Conservation (phyloP, 2,113 vertebrate species). For the Sigmodon hispidus region DNA sequence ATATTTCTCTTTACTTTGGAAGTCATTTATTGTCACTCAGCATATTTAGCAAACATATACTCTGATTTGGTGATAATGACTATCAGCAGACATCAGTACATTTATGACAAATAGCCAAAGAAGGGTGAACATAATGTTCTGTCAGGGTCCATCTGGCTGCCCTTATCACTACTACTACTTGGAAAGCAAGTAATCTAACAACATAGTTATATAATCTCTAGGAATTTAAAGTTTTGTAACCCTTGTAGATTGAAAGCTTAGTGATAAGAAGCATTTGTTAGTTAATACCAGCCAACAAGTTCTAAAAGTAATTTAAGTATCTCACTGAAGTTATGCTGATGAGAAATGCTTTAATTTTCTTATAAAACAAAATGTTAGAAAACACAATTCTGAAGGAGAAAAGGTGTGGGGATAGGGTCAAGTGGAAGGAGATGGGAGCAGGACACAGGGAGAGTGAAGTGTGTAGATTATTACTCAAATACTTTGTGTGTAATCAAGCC, state of each 20-base stretch:
- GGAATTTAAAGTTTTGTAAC: neutral
- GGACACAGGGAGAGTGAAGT: neutral
- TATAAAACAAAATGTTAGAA: constrained; percentile 28
- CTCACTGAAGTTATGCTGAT: neutral
- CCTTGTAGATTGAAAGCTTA: neutral
- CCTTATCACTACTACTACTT: neutral
- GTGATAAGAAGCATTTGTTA: neutral
- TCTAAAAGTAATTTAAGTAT: constrained; percentile 51
- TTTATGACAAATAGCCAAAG: neutral
- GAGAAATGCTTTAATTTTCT: constrained; percentile 47
- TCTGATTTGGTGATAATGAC: neutral
- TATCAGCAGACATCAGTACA: neutral
- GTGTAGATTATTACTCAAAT: neutral
- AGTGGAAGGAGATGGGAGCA: too few relatives aligned
- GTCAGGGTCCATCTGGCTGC: neutral
- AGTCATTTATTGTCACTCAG: neutral
- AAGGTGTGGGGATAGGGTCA: fast-evolving
- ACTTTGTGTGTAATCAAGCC: neutral
- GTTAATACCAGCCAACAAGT: constrained; percentile 12
- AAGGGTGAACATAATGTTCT: neutral
- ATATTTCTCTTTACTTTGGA: neutral
- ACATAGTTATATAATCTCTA: neutral
- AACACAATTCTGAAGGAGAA: neutral
- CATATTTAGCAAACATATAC: neutral
- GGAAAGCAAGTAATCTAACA: neutral